Evolutionary conservation across 2,113 vertebrate species (phyloP).

Genomic region (Fulica atra): DNA sequence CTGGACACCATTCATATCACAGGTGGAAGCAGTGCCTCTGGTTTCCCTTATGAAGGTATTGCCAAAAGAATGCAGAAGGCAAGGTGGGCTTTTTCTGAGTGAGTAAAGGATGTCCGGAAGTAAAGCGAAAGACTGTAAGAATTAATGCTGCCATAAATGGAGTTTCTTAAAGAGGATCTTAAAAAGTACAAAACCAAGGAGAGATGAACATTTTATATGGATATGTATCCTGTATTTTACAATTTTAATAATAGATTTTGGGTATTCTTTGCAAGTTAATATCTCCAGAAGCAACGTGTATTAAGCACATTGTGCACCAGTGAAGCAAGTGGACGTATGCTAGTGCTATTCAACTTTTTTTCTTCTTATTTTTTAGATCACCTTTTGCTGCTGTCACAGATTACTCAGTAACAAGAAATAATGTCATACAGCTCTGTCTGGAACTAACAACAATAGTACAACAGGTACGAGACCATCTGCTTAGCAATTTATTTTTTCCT

Average conservation of each 20-base stretch:
- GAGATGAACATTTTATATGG: not conserved
- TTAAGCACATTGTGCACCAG: not conserved
- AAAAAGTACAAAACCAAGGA: not conserved
- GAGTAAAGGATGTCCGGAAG: not conserved
- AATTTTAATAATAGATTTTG: not conserved
- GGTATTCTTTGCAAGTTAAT: not conserved
- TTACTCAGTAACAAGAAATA: slow-evolving; percentile 97
- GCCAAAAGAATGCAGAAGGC: not conserved
- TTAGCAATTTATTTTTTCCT: not conserved
- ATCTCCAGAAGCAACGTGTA: not conserved
- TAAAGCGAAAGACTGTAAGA: not conserved
- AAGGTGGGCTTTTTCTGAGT: not conserved
- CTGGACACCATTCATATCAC: not conserved
- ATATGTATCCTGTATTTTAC: not conserved
- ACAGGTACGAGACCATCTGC: slow-evolving; percentile 82
- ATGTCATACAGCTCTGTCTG: slow-evolving; percentile 98
- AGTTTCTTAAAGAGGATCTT: not conserved
- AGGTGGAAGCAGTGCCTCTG: not conserved
- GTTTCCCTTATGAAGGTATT: not conserved
- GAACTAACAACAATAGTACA: slow-evolving; percentile 98
- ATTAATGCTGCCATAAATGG: not conserved
- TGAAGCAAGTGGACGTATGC: not conserved
- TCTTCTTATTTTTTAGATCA: slow-evolving; percentile 81
- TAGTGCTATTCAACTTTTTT: not conserved
- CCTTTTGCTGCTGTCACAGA: slow-evolving; percentile 97